A percentile compares a stretch with the other conserved stretches of the same genome.
These are phyloP conservation scores for Smutsia temminckii DNA, from an alignment of 2,797 vertebrate genomes.

Conservation along the genomic window DNA sequence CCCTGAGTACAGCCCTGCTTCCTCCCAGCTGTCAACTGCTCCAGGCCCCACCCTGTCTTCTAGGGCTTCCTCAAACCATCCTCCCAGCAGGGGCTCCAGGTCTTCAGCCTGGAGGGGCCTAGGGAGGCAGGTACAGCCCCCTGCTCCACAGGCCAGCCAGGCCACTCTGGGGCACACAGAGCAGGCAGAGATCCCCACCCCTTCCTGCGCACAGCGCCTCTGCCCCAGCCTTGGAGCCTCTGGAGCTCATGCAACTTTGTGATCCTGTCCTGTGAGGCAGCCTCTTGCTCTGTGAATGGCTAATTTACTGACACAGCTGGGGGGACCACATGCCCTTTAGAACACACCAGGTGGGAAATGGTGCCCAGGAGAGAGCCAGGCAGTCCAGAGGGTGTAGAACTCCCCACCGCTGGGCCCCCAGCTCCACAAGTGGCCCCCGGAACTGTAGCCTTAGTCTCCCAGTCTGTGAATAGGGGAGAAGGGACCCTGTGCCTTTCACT, in stretches of 20 bases:
- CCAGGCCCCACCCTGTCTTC: not conserved
- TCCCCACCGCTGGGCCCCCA: not conserved
- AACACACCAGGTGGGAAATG: not conserved
- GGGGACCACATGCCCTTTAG: not conserved
- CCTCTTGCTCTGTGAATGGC: not conserved
- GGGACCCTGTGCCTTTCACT: not conserved
- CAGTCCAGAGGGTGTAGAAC: too few relatives aligned
- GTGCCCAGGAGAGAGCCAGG: not conserved
- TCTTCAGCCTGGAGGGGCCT: not conserved
- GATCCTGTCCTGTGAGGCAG: not conserved
- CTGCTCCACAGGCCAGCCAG: not conserved
- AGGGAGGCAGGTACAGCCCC: not conserved
- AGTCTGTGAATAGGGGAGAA: not conserved
- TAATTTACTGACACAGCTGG: not conserved
- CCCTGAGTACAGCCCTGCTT: not conserved
- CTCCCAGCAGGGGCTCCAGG: not conserved
- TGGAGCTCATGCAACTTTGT: not conserved
- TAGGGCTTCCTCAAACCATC: not conserved
- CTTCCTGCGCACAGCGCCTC: not conserved
- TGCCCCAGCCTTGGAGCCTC: not conserved
- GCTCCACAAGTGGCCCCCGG: not conserved
- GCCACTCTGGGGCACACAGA: not conserved
- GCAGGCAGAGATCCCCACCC: not conserved
- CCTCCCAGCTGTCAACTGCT: not conserved
- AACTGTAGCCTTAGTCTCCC: not conserved